A percentile compares a stretch with the other conserved stretches of the same genome.
Evolutionary conservation across 2,888 invertebrate genomes (phyloP).

Genomic region (Callyntrura sp.): DNA sequence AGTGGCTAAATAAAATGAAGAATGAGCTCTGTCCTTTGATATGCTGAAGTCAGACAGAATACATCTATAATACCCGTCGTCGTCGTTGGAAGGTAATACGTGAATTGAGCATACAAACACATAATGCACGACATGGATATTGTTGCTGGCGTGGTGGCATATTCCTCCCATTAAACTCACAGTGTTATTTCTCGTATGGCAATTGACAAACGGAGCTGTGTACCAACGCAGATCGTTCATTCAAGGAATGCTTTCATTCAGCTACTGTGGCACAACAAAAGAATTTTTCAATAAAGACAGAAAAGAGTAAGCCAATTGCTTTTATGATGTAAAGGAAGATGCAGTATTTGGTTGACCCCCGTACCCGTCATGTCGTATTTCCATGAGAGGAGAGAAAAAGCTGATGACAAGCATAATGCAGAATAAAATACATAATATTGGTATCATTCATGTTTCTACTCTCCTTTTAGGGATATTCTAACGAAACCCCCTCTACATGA

Average conservation of each 20-base stretch:
- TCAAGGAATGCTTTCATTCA: slow-evolving; percentile 9
- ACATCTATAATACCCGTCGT: background rate
- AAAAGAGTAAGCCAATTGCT: slow-evolving; percentile 11
- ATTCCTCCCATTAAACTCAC: background rate
- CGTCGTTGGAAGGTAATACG: background rate
- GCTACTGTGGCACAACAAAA: slow-evolving; percentile 9
- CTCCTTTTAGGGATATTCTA: background rate
- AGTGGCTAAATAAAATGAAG: slow-evolving; percentile 59
- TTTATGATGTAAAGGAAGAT: slow-evolving; percentile 18
- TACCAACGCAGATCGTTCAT: slow-evolving; percentile 33
- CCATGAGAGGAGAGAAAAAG: background rate
- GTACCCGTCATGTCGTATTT: too few relatives aligned
- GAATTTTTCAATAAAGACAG: slow-evolving; percentile 51
- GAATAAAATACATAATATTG: background rate
- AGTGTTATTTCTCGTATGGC: slow-evolving; percentile 15
- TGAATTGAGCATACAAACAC: background rate
- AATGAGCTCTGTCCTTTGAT: slow-evolving; percentile 53
- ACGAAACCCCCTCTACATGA: too few relatives aligned
- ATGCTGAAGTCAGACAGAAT: slow-evolving; percentile 11
- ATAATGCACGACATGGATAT: background rate
- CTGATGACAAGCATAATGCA: background rate
- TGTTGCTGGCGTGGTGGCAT: slow-evolving; percentile 29
- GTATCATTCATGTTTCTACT: too few relatives aligned
- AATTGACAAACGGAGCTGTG: background rate
- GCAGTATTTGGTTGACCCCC: background rate